Evolutionary conservation across 2,797 vertebrate species (phyloP), one percentile per base, ranked within the genome.

Genomic region (Synaphobranchus kaupii): DNA sequence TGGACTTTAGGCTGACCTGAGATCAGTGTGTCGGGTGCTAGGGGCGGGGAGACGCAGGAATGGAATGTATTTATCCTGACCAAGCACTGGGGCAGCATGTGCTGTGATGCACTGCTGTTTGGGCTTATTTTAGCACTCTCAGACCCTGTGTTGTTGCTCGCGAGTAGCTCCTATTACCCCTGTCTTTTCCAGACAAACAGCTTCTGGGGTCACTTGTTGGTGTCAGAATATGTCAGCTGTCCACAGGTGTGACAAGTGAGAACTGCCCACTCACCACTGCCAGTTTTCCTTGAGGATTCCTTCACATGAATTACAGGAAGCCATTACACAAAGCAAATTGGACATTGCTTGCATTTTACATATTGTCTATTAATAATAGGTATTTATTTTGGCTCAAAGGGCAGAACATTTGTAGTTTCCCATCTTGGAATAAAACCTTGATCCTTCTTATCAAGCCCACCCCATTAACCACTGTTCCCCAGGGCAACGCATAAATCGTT

Each of bases 111-210:
- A 5, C 68, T 73, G 68, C 68, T 73, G 68, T 73, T 76, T 28
- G 66, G 73, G 73, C 34, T 76, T 76, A 76, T 76, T 76, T 76
- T 76, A 76, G 73, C 73, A 17, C 73, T 76, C 31, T 20, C 34
- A 44, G 12, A 12, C 68, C 4, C 13, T 15, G 28, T 73, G 31
- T 73, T 28, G 63, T 34, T 73, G 68, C 31, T 73, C 31, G 17
- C 9, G 15, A 73, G 28, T 34, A 73, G 31, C 28, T 76, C 39
- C 73, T 39, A 15, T 39, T 76, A 76, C 73, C 34, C 28, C 73
- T 20, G 10, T 76, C 73, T 76, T 34, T 76, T 34, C 73, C 73
- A 76, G 31, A 44, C 34, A 76, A 76, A 44, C 71, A 17, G 34
- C 12, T 39, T 13, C 31, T 34, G 34, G 15, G 71, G 31, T 39